A percentile compares a stretch with the other conserved stretches of the same genome.
Evolutionary conservation across 2,113 vertebrate species (phyloP).

Genomic region (Dicentrarchus labrax): DNA sequence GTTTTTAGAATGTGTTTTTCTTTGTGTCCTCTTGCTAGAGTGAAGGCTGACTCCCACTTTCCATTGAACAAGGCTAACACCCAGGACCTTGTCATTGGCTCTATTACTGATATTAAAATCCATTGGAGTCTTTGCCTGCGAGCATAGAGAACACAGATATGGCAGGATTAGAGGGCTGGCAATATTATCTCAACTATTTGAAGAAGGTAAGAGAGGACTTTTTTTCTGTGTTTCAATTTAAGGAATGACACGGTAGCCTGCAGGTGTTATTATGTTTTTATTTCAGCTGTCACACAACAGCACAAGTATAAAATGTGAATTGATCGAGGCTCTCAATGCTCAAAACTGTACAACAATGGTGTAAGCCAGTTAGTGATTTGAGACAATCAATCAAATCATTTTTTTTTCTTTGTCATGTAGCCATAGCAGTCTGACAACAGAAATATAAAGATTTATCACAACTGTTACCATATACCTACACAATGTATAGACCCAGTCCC

Average conservation of each 20-base stretch:
- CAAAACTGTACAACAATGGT: neutral
- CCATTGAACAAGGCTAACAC: too few species aligned
- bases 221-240: slow-evolving; percentile 13
- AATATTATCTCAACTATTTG: neutral
- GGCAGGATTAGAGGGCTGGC: neutral
- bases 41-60: too few species aligned
- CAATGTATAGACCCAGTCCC: neutral
- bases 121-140: neutral
- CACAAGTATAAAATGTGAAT: neutral
- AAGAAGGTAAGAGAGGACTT: neutral
- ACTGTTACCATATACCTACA: neutral
- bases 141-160: neutral
- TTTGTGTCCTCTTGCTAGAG: too few species aligned
- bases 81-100: too few species aligned
- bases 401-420: neutral
- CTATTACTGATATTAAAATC: too few species aligned
- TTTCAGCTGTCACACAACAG: slow-evolving; percentile 33
- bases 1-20: too few species aligned
- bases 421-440: neutral
- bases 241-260: slow-evolving; percentile 22
- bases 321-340: neutral
- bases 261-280: slow-evolving; percentile 34
- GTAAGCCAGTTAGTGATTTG: neutral
- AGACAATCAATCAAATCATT: neutral
- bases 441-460: neutral